Conservation (phyloP, 2,113 vertebrate genomes). For the Fulica atra region DNA sequence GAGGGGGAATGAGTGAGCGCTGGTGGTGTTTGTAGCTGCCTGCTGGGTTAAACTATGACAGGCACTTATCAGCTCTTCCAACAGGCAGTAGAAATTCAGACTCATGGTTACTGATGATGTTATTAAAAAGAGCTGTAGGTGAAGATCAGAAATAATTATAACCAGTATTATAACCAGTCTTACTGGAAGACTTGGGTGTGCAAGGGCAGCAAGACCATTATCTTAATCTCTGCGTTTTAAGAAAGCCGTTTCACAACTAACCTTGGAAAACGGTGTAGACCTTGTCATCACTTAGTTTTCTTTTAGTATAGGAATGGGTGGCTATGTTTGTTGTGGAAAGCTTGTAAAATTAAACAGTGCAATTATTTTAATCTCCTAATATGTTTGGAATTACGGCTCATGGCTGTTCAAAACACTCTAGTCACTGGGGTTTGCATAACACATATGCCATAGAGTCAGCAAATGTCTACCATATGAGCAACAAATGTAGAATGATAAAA, state of each 20-base stretch:
- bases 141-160: background rate
- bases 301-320: slow-evolving; percentile 19
- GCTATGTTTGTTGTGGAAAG: slow-evolving; percentile 44
- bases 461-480: slow-evolving; percentile 51
- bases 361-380: slow-evolving; percentile 66
- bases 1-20: too few species aligned
- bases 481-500: slow-evolving; percentile 40
- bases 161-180: background rate
- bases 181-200: background rate
- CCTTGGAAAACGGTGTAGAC: background rate
- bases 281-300: background rate
- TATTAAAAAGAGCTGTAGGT: background rate
- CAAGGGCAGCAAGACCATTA: background rate
- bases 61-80: background rate
- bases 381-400: slow-evolving; percentile 57
- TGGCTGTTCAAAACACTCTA: slow-evolving; percentile 24
- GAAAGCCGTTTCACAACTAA: background rate
- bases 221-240: background rate
- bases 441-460: slow-evolving; percentile 25
- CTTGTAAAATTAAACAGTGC: slow-evolving; percentile 59
- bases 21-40: too few species aligned
- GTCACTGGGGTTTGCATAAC: background rate
- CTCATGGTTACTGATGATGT: background rate
- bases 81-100: background rate
- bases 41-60: too few species aligned